phyloP scores from a whole-genome alignment of 2,113 vertebrate species.

The Syngnathus floridae region DNA sequence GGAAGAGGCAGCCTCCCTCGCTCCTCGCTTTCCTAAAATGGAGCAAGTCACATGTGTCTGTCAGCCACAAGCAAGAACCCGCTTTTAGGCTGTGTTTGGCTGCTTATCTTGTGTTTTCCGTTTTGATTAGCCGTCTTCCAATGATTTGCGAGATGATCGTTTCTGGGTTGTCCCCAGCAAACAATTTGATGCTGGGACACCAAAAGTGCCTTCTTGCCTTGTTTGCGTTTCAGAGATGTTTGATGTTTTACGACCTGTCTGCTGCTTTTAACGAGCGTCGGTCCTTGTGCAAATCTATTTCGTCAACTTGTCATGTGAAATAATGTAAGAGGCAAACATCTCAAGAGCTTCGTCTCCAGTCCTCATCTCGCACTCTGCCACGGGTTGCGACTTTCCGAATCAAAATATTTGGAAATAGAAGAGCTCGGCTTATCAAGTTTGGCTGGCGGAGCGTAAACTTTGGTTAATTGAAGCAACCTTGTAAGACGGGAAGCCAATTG shows the following conservation, averaged over 20 bases:
- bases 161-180: slow-evolving; percentile 15
- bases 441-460: not conserved
- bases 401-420: not conserved
- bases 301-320: too few species aligned
- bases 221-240: not conserved
- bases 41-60: slow-evolving; percentile 29
- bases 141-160: slow-evolving; percentile 7
- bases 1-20: slow-evolving; percentile 9
- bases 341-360: not conserved
- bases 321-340: not conserved
- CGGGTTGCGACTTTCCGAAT: not conserved
- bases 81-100: slow-evolving; percentile 29
- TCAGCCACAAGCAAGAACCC: slow-evolving; percentile 30
- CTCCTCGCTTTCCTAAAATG: not conserved
- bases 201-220: slow-evolving; percentile 9
- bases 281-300: too few species aligned
- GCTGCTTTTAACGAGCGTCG: too few species aligned
- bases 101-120: not conserved
- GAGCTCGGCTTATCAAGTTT: not conserved
- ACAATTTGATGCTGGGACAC: slow-evolving; percentile 37
- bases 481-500: not conserved
- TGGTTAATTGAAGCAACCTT: not conserved
- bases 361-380: not conserved
- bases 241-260: not conserved
- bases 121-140: not conserved